A percentile compares a stretch with the other conserved stretches of the same genome.
Conservation (phyloP, 2,113 vertebrate genomes). For the Engraulis encrasicolus region DNA sequence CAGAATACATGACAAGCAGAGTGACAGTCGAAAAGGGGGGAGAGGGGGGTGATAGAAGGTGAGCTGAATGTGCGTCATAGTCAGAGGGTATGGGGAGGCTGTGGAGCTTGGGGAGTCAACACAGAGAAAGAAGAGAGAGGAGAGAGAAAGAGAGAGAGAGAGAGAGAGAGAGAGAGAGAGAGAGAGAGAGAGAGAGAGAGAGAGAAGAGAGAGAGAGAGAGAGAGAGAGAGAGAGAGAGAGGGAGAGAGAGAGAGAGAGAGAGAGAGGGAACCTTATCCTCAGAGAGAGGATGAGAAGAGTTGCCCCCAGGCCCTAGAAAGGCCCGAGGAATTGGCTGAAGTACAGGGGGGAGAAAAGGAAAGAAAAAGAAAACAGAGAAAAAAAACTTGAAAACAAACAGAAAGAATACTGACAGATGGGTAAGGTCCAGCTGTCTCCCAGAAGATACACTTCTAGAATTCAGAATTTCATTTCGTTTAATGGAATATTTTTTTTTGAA, state of each 20-base stretch:
- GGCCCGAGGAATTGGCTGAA: slow-evolving; percentile 31
- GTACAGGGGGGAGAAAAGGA: background rate
- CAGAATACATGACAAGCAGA: background rate
- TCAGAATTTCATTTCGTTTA: background rate
- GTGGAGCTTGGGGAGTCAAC: slow-evolving; percentile 8
- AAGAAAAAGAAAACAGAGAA: background rate
- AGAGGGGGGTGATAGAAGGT: background rate
- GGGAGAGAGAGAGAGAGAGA: background rate
- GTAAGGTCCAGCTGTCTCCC: background rate
- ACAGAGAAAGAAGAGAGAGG: no score
- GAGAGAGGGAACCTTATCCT: slow-evolving; percentile 2
- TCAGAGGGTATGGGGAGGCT: background rate
- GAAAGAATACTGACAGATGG: slow-evolving; percentile 11
- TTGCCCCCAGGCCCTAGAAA: background rate
- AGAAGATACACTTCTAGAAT: background rate
- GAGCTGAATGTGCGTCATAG: background rate
- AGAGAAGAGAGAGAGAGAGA: background rate
- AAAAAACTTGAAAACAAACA: background rate
- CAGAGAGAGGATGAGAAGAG: background rate
- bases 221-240: background rate
- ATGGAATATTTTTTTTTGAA: background rate
- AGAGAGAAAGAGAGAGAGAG: background rate
- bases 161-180: background rate
- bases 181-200: background rate
- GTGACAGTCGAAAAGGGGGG: background rate